phyloP scores from a whole-genome alignment of 2,888 invertebrate genomes.

The Plutella xylostella region DNA sequence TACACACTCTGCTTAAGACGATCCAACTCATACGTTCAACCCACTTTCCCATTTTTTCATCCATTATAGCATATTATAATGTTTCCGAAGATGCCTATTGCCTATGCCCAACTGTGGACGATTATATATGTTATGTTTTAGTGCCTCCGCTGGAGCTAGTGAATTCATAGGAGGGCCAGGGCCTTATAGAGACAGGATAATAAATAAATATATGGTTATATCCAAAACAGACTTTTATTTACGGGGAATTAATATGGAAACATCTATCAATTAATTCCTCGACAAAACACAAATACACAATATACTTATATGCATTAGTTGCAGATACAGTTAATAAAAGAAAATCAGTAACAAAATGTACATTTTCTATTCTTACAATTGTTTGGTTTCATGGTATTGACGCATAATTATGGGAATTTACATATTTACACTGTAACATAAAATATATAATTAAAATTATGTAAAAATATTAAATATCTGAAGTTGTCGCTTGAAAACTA shows the following conservation, averaged over 20 bases:
- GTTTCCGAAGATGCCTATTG: no score
- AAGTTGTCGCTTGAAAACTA: no score
- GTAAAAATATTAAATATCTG: constrained; percentile 43
- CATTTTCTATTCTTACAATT: constrained; percentile 56
- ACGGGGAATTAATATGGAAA: constrained; percentile 52
- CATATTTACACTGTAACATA: constrained; percentile 64
- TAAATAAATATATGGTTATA: neutral
- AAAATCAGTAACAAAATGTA: constrained; percentile 59
- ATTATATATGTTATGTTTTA: no score
- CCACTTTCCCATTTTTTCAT: no score
- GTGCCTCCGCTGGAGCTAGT: no score
- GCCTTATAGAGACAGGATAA: no score
- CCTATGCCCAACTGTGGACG: no score
- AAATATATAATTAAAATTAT: constrained; percentile 49
- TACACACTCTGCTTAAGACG: no score
- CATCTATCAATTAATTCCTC: constrained; percentile 33
- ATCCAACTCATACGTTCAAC: no score
- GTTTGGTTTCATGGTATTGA: constrained; percentile 66
- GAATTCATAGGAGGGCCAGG: no score
- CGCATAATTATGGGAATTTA: constrained; percentile 60
- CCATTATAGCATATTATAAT: no score
- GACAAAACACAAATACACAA: constrained; percentile 52
- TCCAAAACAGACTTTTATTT: constrained; percentile 58
- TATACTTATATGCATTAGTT: constrained; percentile 33
- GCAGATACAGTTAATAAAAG: constrained; percentile 31